Conservation (phyloP, 2,888 invertebrate genomes). For the Osmoderma eremita region DNA sequence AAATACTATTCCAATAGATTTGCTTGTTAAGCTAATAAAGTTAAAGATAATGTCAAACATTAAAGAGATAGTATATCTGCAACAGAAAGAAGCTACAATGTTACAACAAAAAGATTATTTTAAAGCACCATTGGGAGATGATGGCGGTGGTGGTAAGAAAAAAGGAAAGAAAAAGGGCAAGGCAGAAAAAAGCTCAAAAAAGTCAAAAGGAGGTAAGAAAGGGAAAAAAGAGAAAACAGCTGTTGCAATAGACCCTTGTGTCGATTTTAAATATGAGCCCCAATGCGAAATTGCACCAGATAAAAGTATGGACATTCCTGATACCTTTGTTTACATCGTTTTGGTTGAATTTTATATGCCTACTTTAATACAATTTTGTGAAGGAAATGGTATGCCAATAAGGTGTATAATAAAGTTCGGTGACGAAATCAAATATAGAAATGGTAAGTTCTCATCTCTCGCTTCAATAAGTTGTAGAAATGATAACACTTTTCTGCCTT, state of each 20-base stretch:
- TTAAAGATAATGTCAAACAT: slow-evolving; percentile 32
- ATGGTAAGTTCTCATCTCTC: slow-evolving; percentile 1
- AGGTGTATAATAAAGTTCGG: slow-evolving; percentile 32
- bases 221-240: slow-evolving; percentile 19
- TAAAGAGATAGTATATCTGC: slow-evolving; percentile 28
- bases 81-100: slow-evolving; percentile 15
- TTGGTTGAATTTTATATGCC: slow-evolving; percentile 37
- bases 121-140: slow-evolving; percentile 8
- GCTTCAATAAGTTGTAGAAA: slow-evolving; percentile 19
- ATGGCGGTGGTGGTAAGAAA: neutral
- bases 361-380: slow-evolving; percentile 20
- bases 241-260: slow-evolving; percentile 21
- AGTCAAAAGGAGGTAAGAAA: slow-evolving; percentile 20
- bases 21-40: slow-evolving; percentile 38
- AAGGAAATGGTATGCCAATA: slow-evolving; percentile 26
- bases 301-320: slow-evolving; percentile 19
- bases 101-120: slow-evolving; percentile 22
- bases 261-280: slow-evolving; percentile 17
- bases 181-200: slow-evolving; percentile 21
- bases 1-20: slow-evolving; percentile 34
- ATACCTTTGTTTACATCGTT: slow-evolving; percentile 31
- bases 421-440: slow-evolving; percentile 17
- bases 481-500: neutral
- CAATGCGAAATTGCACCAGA: slow-evolving; percentile 8
- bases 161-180: slow-evolving; percentile 10